Percentiles rank a stretch among this genome's conserved stretches.
These are phyloP conservation scores for Limnodromus scolopaceus DNA, from an alignment of 2,797 vertebrate genomes.

Conservation along the genomic window DNA sequence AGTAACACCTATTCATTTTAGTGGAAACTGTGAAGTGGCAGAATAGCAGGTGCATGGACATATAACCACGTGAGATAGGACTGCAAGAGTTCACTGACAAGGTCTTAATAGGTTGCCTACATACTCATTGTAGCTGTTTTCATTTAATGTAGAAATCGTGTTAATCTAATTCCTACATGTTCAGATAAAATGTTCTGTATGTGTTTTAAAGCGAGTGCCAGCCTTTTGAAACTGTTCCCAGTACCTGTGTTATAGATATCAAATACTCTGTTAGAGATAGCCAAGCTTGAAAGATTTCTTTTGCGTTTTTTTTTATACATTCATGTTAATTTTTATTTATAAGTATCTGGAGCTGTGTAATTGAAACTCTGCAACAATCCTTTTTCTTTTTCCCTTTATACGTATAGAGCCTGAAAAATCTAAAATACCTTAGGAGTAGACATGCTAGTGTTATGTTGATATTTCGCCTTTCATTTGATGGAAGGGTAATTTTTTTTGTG, in stretches of 20 bases:
- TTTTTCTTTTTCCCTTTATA: slow-evolving; percentile 2
- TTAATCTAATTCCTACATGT: background rate
- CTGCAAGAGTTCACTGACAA: background rate
- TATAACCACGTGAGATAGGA: accelerated
- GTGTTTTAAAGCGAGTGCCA: background rate
- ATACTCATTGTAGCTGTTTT: background rate
- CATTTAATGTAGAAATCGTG: background rate
- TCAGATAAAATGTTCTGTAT: background rate
- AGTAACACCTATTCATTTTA: slow-evolving; percentile 1
- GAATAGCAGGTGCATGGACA: background rate
- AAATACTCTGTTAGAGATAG: background rate
- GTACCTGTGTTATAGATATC: background rate
- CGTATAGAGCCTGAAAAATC: background rate
- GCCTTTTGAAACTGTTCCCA: background rate
- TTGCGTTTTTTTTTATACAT: background rate
- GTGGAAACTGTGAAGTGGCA: background rate
- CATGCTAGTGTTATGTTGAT: background rate
- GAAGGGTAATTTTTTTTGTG: background rate
- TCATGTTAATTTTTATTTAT: background rate
- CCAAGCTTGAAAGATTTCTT: background rate
- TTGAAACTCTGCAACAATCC: background rate
- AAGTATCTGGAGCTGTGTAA: slow-evolving; percentile 12
- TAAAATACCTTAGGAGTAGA: background rate
- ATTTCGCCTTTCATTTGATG: background rate
- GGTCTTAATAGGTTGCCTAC: background rate